Evolutionary conservation across 2,113 vertebrate species (phyloP).

Genomic region (Paraplagusia blochii): DNA sequence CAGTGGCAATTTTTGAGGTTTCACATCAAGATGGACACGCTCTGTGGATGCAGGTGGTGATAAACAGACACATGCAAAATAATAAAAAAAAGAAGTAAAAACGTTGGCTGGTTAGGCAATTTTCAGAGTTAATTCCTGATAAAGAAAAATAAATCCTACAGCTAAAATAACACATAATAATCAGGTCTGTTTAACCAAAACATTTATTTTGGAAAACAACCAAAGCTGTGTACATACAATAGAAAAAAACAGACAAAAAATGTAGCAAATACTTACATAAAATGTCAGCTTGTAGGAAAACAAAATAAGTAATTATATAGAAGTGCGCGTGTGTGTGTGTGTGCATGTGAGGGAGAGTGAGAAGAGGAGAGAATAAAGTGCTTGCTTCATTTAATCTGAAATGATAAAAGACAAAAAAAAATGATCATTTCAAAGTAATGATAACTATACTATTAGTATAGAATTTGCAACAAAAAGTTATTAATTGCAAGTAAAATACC

Average conservation of each 20-base stretch:
- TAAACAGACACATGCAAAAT: not conserved
- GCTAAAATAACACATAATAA: too few species aligned
- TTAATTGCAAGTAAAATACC: too few species aligned
- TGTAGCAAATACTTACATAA: too few species aligned
- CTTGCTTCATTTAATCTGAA: constrained; percentile 71
- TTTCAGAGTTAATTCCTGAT: too few species aligned
- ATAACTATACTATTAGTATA: not conserved
- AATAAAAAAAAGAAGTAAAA: not conserved
- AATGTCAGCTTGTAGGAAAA: too few species aligned
- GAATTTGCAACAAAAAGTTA: not conserved
- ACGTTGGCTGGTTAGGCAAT: too few species aligned
- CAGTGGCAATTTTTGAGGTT: too few species aligned
- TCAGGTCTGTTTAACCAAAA: not conserved
- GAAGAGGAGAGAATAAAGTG: too few species aligned
- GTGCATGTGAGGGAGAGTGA: too few species aligned
- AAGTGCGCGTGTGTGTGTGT: too few species aligned
- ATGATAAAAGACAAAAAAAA: constrained; percentile 18
- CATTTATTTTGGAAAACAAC: constrained; percentile 21
- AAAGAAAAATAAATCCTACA: not conserved
- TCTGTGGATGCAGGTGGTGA: constrained; percentile 28
- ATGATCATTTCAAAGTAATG: not conserved
- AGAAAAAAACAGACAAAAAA: not conserved
- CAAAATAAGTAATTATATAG: too few species aligned
- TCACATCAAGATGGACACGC: constrained; percentile 10
- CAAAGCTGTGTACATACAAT: not conserved